Evolutionary conservation across 2,888 invertebrate species (phyloP), one percentile per base, ranked within the genome.

Genomic region (Agrochola lychnidis): DNA sequence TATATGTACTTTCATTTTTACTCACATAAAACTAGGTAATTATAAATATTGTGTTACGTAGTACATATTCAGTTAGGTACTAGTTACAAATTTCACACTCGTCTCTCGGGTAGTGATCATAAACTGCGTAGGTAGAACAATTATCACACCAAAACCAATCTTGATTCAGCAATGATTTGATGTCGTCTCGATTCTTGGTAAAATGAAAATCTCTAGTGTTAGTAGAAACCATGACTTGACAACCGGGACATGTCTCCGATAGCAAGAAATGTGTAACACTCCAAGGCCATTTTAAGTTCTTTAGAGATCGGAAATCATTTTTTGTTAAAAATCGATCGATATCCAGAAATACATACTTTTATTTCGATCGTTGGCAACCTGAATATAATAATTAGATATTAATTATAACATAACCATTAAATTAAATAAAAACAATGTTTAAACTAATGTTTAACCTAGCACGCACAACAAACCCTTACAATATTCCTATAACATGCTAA

Each of bases 11-110:
- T 59, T 30, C 59, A 59, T 14, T 30, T 59, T 59, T 30, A 59
- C 59, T 59, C 59, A 59, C 59, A 59, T 59, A 59, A 25, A 59
- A 59, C 25, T 59, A 30, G 30, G 59, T 59, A 59, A 59, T 59
- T 14, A 59, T 59, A 59, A 59, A 59, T 59, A 59, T 59, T 59
- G 25, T 59, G n/a, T 56, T 56, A 56, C 56, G 56, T 56, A 56
- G 56, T 56, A 56, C 56, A 56, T n/a, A 56, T 56, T 56, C 5
- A 56, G 56, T 56, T 56, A 56, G 56, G 56, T 56, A 56, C 56
- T 56, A 56, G 56, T 56, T 56, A n/a, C 56, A 56, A n/a, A n/a
- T n/a, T 56, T 56, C 56, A 56, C 56, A 56, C n/a, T 56, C n/a
- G 56, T 56, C 56, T 56, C 56, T 56, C n/a, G 56, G 56, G 12